phyloP scores from a whole-genome alignment of 2,888 invertebrate genomes.

The Drosophila testacea region DNA sequence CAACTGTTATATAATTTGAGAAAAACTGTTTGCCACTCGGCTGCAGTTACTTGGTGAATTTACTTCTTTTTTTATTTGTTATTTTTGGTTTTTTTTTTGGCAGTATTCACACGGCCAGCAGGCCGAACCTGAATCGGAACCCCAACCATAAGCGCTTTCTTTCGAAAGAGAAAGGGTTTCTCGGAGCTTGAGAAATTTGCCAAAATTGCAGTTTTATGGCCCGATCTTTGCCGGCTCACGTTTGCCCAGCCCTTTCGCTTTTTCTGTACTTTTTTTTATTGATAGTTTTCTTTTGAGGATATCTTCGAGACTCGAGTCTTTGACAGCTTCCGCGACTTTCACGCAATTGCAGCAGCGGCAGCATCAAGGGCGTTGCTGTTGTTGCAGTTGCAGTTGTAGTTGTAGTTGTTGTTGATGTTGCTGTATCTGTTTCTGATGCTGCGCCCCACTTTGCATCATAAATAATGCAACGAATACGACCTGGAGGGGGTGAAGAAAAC shows the following conservation, averaged over 20 bases:
- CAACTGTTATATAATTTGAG: constrained; percentile 53
- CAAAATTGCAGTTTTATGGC: constrained; percentile 77
- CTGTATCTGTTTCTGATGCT: constrained; percentile 2
- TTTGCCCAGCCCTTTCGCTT: constrained; percentile 77
- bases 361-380: constrained; percentile 57
- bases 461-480: constrained; percentile 45
- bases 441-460: constrained; percentile 67
- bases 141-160: constrained; percentile 63
- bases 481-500: constrained; percentile 5
- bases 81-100: constrained; percentile 40
- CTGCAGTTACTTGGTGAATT: constrained; percentile 62
- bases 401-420: constrained; percentile 37
- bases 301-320: constrained; percentile 42
- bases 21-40: constrained; percentile 46
- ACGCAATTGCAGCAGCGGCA: constrained; percentile 62
- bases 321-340: constrained; percentile 76
- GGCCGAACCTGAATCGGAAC: constrained; percentile 11
- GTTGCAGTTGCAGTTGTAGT: constrained; percentile 10
- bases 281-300: constrained; percentile 53
- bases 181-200: constrained; percentile 63
- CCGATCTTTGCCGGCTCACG: constrained; percentile 63
- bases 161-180: constrained; percentile 79
- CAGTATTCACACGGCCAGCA: constrained; percentile 52
- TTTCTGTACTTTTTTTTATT: constrained; percentile 48
- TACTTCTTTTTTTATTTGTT: constrained; percentile 20